phyloP scores from a whole-genome alignment of 2,113 vertebrate genomes.

The Myiopsitta monachus region DNA sequence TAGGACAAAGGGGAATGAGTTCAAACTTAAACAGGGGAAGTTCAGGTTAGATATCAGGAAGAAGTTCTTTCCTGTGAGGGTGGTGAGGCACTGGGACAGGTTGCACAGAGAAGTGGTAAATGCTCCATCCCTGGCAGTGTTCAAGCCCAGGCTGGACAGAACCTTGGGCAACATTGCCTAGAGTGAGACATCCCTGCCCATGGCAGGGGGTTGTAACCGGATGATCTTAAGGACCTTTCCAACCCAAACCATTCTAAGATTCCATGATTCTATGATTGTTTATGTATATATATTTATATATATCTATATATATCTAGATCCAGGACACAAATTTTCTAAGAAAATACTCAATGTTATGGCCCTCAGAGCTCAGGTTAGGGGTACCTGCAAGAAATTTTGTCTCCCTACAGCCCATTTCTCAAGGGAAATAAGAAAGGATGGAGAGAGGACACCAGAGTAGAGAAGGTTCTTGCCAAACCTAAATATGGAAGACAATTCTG shows the following conservation, averaged over 20 bases:
- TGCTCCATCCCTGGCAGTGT: too few species aligned
- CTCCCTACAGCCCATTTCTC: background rate
- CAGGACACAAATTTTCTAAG: background rate
- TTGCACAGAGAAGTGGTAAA: too few species aligned
- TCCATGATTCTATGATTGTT: background rate
- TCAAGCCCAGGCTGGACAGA: too few species aligned
- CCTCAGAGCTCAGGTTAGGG: background rate
- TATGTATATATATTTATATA: background rate
- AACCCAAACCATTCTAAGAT: background rate
- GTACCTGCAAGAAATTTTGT: background rate
- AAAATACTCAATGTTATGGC: background rate
- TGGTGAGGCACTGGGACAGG: too few species aligned
- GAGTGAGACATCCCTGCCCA: too few species aligned
- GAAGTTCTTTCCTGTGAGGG: too few species aligned
- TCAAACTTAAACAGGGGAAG: too few species aligned
- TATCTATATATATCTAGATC: background rate
- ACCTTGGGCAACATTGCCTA: too few species aligned
- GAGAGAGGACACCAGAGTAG: background rate
- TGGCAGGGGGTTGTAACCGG: too few species aligned
- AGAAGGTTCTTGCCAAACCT: background rate
- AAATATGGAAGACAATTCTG: background rate
- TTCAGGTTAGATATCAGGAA: too few species aligned
- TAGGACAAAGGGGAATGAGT: too few species aligned
- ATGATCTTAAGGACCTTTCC: too few species aligned
- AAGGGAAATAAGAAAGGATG: background rate